A percentile compares a stretch with the other conserved stretches of the same genome.
Conservation (phyloP, 2,797 vertebrate species). For the Chrysocyon brachyurus region DNA sequence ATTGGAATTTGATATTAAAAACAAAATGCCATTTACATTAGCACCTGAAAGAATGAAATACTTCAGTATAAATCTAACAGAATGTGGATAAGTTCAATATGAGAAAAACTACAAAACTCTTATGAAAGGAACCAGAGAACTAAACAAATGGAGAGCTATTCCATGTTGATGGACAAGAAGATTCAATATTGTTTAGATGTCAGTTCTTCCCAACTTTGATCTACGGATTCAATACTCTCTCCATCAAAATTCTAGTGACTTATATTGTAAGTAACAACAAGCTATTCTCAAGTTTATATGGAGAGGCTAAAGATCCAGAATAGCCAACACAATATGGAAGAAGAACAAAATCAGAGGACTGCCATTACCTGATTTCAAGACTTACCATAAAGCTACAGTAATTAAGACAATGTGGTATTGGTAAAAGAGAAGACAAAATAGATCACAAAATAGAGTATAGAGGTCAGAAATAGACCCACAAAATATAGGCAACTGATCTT, state of each 20-base stretch:
- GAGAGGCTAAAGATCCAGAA: not conserved
- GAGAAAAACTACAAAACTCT: not conserved
- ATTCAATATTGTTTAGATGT: not conserved
- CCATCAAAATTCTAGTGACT: not conserved
- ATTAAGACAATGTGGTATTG: not conserved
- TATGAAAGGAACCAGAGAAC: not conserved
- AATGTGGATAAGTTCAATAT: not conserved
- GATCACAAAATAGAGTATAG: not conserved
- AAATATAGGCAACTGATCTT: not conserved
- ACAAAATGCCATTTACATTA: not conserved
- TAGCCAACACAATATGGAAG: not conserved
- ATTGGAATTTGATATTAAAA: not conserved
- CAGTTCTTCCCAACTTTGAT: not conserved
- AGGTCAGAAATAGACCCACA: not conserved
- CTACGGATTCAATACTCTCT: not conserved
- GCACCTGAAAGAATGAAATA: not conserved
- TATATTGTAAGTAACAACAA: not conserved
- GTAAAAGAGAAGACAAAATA: constrained; percentile 34
- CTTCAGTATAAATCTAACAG: not conserved
- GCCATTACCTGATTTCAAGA: not conserved
- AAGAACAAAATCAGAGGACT: constrained; percentile 24
- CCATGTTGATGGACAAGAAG: not conserved
- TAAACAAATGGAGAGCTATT: not conserved
- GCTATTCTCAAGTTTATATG: not conserved
- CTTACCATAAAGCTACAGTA: not conserved